Base-by-base conservation (phyloP, 2,888 invertebrate species). In the Gonocerus acuteangulatus region DNA sequence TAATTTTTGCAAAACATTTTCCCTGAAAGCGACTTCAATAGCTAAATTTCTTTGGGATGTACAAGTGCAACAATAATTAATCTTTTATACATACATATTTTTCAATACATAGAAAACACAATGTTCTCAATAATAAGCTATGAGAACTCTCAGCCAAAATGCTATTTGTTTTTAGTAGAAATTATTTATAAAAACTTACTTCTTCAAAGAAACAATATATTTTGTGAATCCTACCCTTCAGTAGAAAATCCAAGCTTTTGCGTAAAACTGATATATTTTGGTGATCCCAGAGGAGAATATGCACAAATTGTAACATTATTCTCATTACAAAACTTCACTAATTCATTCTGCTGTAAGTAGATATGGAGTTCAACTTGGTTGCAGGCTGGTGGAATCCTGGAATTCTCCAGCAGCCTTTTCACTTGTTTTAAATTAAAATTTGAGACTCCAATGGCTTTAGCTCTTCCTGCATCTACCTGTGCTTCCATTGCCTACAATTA, bases 361-460 rank as follows among this genome's bases (percentile, higher is more conserved):
- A 86, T 84, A 70, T 90, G 87, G 54, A 87, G 74, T 72, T 91
- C 90, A 45, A 87, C 80, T 75, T 77, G 86, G 60, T 87, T 73
- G 65, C 85, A 85, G 61, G 84, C 80, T 2, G 89, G 89, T 71
- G 82, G 84, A 47, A 88, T 78, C 51, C 75, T 77, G 0, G 84
- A 79, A 21, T 72, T 72, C 16, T 81, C 74, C 66, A 82, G 78
- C 60, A 89, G 80, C 63, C 78, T 77, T 65, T 77, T 71, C 58
- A 89, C 78, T 75, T 91, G 91, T 15, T 74, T 71, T 62, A 78
- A 77, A 71, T 86, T 88, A 73, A 86, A 90, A 73, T 91, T 91
- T 52, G 89, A 90, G 54, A 90, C 71, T 2, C 90, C 90, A 66
- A 91, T 82, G n/a, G 86, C 81, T 70, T 79, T 83, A 1, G 81